Percentiles rank a stretch among this genome's conserved stretches.
These are phyloP conservation scores for Garrulus glandarius DNA, from an alignment of 2,797 vertebrate species.

Conservation along the genomic window DNA sequence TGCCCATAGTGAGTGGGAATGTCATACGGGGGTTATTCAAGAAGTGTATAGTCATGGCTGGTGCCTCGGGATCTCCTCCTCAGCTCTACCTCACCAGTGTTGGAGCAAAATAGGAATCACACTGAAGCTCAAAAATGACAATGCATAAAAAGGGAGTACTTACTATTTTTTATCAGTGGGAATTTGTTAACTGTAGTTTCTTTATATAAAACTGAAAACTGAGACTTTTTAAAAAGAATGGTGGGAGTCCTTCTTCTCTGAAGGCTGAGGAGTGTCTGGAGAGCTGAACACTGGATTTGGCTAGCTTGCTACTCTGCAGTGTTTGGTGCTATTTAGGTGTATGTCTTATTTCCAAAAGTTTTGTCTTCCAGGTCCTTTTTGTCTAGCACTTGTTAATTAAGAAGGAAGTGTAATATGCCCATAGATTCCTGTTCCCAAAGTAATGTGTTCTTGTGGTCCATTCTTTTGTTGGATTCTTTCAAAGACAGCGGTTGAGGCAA, in stretches of 20 bases:
- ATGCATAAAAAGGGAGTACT: background rate
- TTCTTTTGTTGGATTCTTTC: background rate
- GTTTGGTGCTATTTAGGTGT: background rate
- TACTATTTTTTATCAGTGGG: background rate
- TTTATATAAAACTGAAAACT: background rate
- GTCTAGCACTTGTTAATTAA: background rate
- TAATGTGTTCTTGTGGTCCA: background rate
- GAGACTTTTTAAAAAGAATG: background rate
- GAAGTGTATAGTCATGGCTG: background rate
- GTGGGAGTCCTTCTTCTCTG: background rate
- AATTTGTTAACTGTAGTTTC: background rate
- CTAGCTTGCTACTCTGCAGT: background rate
- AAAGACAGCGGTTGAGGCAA: background rate
- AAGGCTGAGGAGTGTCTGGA: background rate
- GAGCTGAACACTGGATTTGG: background rate
- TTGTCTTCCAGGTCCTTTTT: background rate
- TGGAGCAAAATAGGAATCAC: background rate
- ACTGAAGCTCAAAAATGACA: background rate
- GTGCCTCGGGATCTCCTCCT: background rate
- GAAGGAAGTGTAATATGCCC: background rate
- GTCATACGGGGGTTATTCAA: background rate
- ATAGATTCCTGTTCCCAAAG: background rate
- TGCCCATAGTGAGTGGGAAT: background rate
- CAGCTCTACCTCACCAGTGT: background rate
- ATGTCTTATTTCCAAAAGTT: background rate